Evolutionary conservation across 2,888 invertebrate genomes (phyloP), one percentile per base, ranked within the genome.

Genomic region (Cataglyphis cursor): DNA sequence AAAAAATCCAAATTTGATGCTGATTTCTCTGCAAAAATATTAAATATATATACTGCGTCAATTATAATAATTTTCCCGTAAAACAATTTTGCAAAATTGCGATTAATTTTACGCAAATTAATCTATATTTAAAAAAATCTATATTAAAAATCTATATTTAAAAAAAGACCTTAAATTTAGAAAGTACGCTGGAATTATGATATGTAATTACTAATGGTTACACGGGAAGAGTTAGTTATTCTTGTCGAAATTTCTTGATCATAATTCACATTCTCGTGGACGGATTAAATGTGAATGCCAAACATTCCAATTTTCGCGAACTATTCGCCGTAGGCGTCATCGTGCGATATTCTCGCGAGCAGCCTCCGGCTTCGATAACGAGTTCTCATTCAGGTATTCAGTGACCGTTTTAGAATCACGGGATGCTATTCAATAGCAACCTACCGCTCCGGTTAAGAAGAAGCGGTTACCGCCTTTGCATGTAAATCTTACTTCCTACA

Each of bases 331-430:
- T 72, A 31, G 82, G 82, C 87, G 86, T 85, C 73, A 70, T 81
- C 59, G 54, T 48, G 83, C 24, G 85, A 82, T 66, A 82, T 66
- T 70, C 73, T 75, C 72, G 75, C 72, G 81, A 83, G 65, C 59
- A 84, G 70, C 81, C 85, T 41, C 65, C 74, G 83, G 86, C 51
- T 38, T 75, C 86, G 87, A 89, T 90, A 90, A 90, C 85, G 90
- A 90, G 89, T 90, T 90, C 87, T 85, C 85, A 91, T 90, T 91
- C 87, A 90, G 84, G 76, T 82, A 86, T 90, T 91, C 91, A 89
- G 76, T 62, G 88, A 88, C 81, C 85, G 86, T 87, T 87, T 90
- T 81, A 83, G 83, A 88, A 86, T 81, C 85, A 72, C 87, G 51
- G 65, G 82, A 74, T 44, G 78, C 90, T 84, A 90, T 90, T 90